A percentile compares a stretch with the other conserved stretches of the same genome.
These are phyloP conservation scores for Bradypodion pumilum DNA, from an alignment of 2,797 vertebrate genomes.

Conservation along the genomic window DNA sequence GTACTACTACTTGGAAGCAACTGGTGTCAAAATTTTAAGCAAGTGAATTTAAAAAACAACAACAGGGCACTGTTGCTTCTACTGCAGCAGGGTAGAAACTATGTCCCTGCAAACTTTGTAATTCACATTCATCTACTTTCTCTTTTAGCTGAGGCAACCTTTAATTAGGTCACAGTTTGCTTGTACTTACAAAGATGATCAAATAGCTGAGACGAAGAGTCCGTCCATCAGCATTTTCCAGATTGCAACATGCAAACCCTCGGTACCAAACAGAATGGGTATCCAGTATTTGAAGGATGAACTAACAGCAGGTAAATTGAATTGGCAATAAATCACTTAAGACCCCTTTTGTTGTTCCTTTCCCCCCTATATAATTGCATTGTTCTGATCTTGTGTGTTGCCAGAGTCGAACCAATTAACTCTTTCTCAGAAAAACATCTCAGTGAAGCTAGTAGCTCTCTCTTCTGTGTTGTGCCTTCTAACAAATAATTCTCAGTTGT, in stretches of 20 bases:
- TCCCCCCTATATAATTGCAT: neutral
- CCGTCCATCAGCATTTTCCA: conserved; percentile 72
- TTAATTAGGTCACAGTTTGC: conserved; percentile 92
- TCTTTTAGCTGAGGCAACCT: conserved; percentile 75
- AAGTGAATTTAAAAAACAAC: neutral
- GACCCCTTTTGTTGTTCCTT: neutral
- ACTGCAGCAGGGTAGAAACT: conserved; percentile 8
- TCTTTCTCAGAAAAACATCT: neutral
- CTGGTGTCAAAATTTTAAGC: neutral
- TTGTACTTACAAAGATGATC: conserved; percentile 87
- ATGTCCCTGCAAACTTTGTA: neutral
- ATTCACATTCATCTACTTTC: conserved; percentile 42
- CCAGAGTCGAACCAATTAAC: neutral
- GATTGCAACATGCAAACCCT: conserved; percentile 70
- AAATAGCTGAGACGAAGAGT: conserved; percentile 66
- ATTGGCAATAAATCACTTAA: conserved; percentile 11
- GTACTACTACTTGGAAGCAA: neutral
- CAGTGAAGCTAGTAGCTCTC: neutral
- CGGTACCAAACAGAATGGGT: conserved; percentile 70
- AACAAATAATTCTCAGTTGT: neutral
- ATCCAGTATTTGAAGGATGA: conserved; percentile 40
- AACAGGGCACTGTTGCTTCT: neutral
- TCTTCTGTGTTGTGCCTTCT: neutral
- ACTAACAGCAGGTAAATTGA: conserved; percentile 66
- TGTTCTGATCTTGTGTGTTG: neutral